Conservation (phyloP, 2,797 vertebrate genomes). For the Champsocephalus esox region DNA sequence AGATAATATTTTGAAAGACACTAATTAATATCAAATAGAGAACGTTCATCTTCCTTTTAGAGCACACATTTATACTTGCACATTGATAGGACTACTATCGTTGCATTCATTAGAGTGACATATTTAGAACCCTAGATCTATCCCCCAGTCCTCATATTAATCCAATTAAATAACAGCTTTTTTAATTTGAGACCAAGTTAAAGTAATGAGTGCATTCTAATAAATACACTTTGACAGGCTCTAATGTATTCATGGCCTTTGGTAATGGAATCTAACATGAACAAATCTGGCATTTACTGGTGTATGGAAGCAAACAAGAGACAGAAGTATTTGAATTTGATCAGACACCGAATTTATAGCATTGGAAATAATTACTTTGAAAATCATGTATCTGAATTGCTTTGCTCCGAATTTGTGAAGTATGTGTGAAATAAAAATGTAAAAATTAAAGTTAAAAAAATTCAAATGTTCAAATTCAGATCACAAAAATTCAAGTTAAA, state of each 20-base stretch:
- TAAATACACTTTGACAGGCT: constrained; percentile 72
- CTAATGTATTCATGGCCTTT: constrained; percentile 63
- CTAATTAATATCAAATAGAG: not conserved
- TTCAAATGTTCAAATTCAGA: no score
- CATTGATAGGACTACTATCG: not conserved
- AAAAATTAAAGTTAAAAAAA: no score
- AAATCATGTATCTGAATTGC: no score
- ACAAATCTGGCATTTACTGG: constrained; percentile 72
- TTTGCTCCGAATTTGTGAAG: no score
- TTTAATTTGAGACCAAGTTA: constrained; percentile 47
- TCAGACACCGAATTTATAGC: no score
- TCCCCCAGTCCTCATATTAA: constrained; percentile 50
- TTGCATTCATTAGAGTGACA: constrained; percentile 14
- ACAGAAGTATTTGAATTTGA: no score
- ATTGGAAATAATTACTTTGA: no score
- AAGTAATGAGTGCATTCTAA: constrained; percentile 71
- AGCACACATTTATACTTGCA: not conserved
- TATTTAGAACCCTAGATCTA: constrained; percentile 31
- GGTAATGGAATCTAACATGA: constrained; percentile 67
- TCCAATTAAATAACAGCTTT: constrained; percentile 49
- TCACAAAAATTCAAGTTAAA: no score
- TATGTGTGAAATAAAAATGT: no score
- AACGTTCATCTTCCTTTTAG: not conserved
- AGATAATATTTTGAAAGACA: not conserved
- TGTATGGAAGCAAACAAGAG: not conserved